These are phyloP conservation scores for Drosophila nannoptera DNA, from an alignment of 1,140 invertebrate species.

Conservation along the genomic window DNA sequence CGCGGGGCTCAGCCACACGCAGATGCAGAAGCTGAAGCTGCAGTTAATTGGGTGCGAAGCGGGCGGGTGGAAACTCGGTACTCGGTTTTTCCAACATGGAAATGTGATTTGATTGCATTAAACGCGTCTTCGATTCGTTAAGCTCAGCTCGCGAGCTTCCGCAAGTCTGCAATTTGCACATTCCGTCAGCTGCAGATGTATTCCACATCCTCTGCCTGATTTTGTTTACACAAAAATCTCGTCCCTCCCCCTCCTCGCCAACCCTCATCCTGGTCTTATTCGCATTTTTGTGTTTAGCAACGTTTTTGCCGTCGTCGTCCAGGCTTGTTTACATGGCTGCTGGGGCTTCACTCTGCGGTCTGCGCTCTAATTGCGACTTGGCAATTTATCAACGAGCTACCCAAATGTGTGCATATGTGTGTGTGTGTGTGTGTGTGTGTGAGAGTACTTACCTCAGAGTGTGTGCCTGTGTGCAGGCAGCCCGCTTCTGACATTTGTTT, in stretches of 20 bases:
- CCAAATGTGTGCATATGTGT: constrained; percentile 10
- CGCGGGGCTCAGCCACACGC: neutral
- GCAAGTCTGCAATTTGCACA: constrained; percentile 12
- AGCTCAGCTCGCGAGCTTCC: constrained; percentile 20
- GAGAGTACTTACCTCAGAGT: constrained; percentile 5
- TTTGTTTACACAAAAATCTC: constrained; percentile 64
- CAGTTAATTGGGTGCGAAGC: constrained; percentile 61
- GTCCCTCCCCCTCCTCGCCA: constrained; percentile 1
- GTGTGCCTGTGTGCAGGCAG: constrained; percentile 33
- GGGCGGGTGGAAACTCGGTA: too few relatives aligned
- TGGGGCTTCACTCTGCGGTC: constrained; percentile 63
- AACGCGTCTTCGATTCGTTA: constrained; percentile 41
- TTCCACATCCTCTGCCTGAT: constrained; percentile 44
- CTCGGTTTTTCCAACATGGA: neutral
- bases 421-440: constrained; percentile 9
- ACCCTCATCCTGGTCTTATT: too few relatives aligned
- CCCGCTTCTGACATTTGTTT: constrained; percentile 66
- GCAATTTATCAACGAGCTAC: constrained; percentile 60
- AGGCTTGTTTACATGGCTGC: constrained; percentile 59
- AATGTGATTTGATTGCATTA: constrained; percentile 61
- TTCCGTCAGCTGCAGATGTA: constrained; percentile 20
- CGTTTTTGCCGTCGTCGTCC: constrained; percentile 28
- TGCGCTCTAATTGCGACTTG: constrained; percentile 66
- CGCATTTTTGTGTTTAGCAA: constrained; percentile 23
- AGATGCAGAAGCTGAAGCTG: constrained; percentile 22